Evolutionary conservation across 2,888 invertebrate species (phyloP).

Genomic region (Lacanobia wlatinum): DNA sequence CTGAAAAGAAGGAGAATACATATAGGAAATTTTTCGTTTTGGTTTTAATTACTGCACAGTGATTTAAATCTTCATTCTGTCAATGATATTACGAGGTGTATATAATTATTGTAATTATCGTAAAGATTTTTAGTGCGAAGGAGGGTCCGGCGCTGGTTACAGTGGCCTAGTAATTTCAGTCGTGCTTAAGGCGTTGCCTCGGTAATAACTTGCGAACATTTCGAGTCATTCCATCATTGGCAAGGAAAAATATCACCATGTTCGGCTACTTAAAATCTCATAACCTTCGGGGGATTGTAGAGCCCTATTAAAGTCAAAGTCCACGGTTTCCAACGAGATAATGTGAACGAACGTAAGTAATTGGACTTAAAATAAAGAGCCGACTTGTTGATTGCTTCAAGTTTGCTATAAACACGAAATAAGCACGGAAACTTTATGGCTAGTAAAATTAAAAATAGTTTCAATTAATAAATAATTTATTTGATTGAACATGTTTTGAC

Average conservation of each 20-base stretch:
- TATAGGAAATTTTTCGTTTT: slow-evolving; percentile 5
- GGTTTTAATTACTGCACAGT: slow-evolving; percentile 31
- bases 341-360: slow-evolving; percentile 55
- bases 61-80: slow-evolving; percentile 57
- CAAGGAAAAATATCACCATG: slow-evolving; percentile 44
- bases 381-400: slow-evolving; percentile 35
- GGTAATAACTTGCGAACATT: slow-evolving; percentile 51
- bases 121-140: slow-evolving; percentile 68
- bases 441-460: slow-evolving; percentile 15
- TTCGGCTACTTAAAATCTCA: slow-evolving; percentile 16
- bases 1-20: not conserved
- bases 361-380: slow-evolving; percentile 57
- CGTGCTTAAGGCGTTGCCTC: slow-evolving; percentile 42
- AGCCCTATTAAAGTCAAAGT: slow-evolving; percentile 52
- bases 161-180: slow-evolving; percentile 65
- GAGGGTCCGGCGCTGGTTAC: slow-evolving; percentile 51
- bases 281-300: slow-evolving; percentile 27
- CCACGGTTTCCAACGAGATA: slow-evolving; percentile 38
- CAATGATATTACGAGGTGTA: slow-evolving; percentile 41
- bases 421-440: slow-evolving; percentile 19
- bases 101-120: slow-evolving; percentile 71
- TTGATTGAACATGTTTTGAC: slow-evolving; percentile 5
- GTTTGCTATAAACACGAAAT: slow-evolving; percentile 27
- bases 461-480: slow-evolving; percentile 17
- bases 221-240: slow-evolving; percentile 47